Percentiles rank a stretch among this genome's conserved stretches.
Evolutionary conservation across 2,888 invertebrate species (phyloP).

Genomic region (Harpalus rubripes): DNA sequence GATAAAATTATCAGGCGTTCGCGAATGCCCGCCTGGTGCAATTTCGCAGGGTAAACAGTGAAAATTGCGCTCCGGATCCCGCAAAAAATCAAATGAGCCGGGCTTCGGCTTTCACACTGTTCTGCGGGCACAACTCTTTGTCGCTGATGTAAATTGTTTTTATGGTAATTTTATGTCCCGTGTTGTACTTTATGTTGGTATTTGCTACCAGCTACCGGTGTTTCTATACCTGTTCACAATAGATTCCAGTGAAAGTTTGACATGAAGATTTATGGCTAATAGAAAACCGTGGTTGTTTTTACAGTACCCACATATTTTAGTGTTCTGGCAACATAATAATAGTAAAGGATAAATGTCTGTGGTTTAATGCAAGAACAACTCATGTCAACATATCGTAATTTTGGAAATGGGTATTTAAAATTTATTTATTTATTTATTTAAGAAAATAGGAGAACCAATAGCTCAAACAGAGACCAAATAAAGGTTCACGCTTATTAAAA

Average conservation of each 20-base stretch:
- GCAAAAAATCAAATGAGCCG: constrained; percentile 20
- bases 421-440: too few relatives aligned
- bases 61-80: constrained; percentile 24
- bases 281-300: constrained; percentile 1
- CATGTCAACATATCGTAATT: too few relatives aligned
- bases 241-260: constrained; percentile 20
- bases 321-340: not conserved
- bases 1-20: constrained; percentile 47
- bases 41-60: constrained; percentile 41
- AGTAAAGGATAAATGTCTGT: too few relatives aligned
- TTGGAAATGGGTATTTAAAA: too few relatives aligned
- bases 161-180: constrained; percentile 21
- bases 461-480: too few relatives aligned
- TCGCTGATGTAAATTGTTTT: constrained; percentile 12
- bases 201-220: constrained; percentile 31
- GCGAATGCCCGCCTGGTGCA: constrained; percentile 20
- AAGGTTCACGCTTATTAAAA: too few relatives aligned
- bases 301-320: not conserved
- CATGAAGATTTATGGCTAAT: constrained; percentile 22
- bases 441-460: too few relatives aligned
- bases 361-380: too few relatives aligned
- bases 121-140: not conserved
- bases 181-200: constrained; percentile 16
- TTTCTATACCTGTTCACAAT: constrained; percentile 10
- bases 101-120: constrained; percentile 11